Evolutionary conservation across 2,113 vertebrate genomes (phyloP), one percentile per base, ranked within the genome.

Genomic region (Osmerus mordax): DNA sequence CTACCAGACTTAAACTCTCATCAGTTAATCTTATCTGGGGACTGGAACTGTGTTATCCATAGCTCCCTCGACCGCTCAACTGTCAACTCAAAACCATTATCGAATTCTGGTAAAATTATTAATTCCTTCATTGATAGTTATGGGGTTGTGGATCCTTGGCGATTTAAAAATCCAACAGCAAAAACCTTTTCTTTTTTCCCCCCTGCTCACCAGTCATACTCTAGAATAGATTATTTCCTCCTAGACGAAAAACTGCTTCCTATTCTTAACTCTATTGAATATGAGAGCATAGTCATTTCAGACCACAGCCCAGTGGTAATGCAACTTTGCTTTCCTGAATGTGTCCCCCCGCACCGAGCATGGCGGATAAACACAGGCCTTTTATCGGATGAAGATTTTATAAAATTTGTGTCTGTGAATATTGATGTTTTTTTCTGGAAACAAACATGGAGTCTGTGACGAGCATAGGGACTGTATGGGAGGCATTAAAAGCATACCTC

Each of bases 401-500:
- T 23, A 23, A 23, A 23, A 23, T 23, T 23, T 23, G 23, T 23
- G 23, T 23, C 23, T 23, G 23, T 1, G 23, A 23, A 23, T 23
- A 69, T 69, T 16, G 54, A 58, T 16, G 56, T n/a, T n/a, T 69
- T n/a, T n/a, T 58, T 56, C 52, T 69, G 3, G 23, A 23, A 15
- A 52, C n/a, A 4, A 67, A 21, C 58, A 53, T 16, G 55, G 14
- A 23, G 6, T 23, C 67, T 58, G 67, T 29, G 14, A 36, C 52
- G 54, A 32, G 25, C 18, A 4, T 28, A 19, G 23, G 14, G 5
- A 63, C 12, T n/a, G 19, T 71, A 5, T 62, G 59, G 59, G 59
- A 71, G 28, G 23, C 41, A 11, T 14, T 71, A 59, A 71, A 60
- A 62, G 70, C 70, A 25, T 63, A 71, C 36, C 18, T 71, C 23